Evolutionary conservation across 2,888 invertebrate species (phyloP).

Genomic region (Dioctria linearis): DNA sequence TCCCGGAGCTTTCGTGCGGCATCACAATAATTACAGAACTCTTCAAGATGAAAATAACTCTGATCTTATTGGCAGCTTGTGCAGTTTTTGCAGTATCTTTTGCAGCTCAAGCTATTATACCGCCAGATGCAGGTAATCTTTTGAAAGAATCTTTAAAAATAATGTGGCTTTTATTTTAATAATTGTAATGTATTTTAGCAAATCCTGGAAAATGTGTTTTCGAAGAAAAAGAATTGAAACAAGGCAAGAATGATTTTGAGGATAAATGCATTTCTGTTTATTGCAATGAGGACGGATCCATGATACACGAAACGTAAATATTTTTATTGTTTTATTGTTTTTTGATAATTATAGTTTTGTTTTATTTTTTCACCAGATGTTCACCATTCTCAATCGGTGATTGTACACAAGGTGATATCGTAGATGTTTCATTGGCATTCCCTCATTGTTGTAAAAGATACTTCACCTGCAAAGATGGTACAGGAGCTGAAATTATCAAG

Average conservation of each 20-base stretch:
- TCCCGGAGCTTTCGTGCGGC: too few species aligned
- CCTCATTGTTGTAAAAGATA: constrained; percentile 7
- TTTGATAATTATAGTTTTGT: not conserved
- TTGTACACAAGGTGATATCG: not conserved
- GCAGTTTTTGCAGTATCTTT: not conserved
- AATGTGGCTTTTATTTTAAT: not conserved
- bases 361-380: not conserved
- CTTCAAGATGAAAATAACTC: not conserved
- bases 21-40: too few species aligned
- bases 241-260: constrained; percentile 3
- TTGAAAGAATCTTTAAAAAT: not conserved
- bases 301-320: not conserved
- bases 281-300: not conserved
- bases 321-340: not conserved
- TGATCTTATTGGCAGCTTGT: not conserved
- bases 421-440: not conserved
- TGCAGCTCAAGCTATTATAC: not conserved
- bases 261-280: not conserved
- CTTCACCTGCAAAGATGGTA: not conserved
- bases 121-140: not conserved
- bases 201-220: constrained; percentile 17
- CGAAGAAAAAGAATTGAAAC: constrained; percentile 7
- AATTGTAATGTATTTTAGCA: not conserved
- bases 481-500: not conserved
- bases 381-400: not conserved